Conservation (phyloP, 2,797 vertebrate species). For the Macropus fuliginosus region DNA sequence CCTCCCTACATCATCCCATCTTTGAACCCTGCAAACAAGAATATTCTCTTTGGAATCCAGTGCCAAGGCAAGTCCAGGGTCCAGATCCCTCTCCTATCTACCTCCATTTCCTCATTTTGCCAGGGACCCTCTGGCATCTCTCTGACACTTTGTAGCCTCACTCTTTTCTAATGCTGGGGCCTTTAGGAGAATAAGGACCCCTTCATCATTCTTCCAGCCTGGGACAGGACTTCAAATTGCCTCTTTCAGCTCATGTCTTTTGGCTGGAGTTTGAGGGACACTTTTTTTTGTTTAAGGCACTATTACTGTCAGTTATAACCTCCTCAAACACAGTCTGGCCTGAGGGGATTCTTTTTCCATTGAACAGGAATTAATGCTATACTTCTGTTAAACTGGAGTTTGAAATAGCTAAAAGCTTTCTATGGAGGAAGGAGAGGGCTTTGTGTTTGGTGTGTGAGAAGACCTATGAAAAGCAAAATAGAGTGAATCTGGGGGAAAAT, state of each 20-base stretch:
- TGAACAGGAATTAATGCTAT: neutral
- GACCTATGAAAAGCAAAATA: neutral
- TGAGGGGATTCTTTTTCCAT: neutral
- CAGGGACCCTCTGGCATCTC: neutral
- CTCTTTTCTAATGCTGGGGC: neutral
- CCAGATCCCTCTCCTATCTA: neutral
- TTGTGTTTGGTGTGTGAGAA: neutral
- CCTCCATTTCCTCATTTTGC: neutral
- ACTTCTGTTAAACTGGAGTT: neutral
- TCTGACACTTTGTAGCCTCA: neutral
- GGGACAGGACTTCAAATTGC: neutral
- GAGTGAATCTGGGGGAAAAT: neutral
- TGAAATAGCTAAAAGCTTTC: neutral
- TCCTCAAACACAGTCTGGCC: neutral
- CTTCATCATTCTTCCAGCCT: neutral
- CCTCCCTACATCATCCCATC: neutral
- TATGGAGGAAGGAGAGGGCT: neutral
- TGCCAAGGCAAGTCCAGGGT: neutral
- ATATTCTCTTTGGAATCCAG: neutral
- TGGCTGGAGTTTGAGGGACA: neutral
- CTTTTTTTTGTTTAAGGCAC: neutral
- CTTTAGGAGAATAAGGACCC: neutral
- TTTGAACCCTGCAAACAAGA: neutral
- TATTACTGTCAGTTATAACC: neutral
- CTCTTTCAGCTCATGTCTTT: neutral